A percentile compares a stretch with the other conserved stretches of the same genome.
Conservation (phyloP, 1,140 invertebrate genomes). For the Cotesia chilonis region DNA sequence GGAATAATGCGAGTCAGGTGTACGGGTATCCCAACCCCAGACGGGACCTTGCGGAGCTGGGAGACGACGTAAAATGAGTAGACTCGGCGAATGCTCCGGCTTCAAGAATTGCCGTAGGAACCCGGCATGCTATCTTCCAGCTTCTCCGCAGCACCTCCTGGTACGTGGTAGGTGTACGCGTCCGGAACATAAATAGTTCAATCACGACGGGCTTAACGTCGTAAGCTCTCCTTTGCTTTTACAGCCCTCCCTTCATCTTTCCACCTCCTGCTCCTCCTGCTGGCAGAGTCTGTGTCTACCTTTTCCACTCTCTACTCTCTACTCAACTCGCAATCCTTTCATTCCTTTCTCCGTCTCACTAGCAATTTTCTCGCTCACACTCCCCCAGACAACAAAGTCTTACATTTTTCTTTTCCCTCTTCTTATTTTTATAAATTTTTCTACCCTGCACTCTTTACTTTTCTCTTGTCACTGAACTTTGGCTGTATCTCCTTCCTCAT, state of each 20-base stretch:
- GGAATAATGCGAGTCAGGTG: constrained; percentile 30
- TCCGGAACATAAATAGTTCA: constrained; percentile 52
- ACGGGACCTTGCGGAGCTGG: too few relatives aligned
- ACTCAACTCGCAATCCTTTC: neutral
- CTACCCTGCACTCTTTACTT: neutral
- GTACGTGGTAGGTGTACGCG: constrained; percentile 21
- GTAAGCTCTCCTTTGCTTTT: constrained; percentile 43
- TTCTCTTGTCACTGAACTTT: constrained; percentile 22
- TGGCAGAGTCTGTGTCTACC: neutral
- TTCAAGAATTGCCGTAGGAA: too few relatives aligned
- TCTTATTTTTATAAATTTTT: neutral
- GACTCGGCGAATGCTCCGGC: too few relatives aligned
- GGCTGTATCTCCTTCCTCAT: constrained; percentile 27
- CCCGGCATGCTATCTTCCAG: neutral
- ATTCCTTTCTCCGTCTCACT: neutral
- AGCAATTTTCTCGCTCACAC: constrained; percentile 9
- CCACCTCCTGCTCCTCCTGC: neutral
- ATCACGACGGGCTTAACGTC: constrained; percentile 51
- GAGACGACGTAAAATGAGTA: neutral
- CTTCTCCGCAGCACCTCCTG: neutral
- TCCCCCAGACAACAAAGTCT: constrained; percentile 11
- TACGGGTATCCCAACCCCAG: neutral
- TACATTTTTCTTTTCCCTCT: constrained; percentile 8
- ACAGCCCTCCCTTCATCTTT: neutral
- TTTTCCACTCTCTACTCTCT: neutral